Base-by-base conservation (phyloP, 2,113 vertebrate species). In the Colossoma macropomum region DNA sequence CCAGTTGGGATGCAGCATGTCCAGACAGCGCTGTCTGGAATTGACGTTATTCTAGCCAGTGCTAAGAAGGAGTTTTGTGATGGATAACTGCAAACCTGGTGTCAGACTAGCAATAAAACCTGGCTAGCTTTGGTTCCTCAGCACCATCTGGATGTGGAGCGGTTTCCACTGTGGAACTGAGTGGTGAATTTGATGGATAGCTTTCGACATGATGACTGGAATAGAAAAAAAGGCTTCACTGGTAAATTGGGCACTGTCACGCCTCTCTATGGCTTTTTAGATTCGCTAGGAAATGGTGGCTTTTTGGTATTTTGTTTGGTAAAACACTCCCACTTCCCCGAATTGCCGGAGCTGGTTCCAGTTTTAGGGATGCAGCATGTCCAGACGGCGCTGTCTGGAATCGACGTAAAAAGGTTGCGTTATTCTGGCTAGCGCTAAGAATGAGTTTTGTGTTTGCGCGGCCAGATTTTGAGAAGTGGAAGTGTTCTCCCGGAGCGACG, bases 381-480 rank as follows among this genome's bases (percentile, higher is more conserved):
- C 41, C 41, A 45, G 41, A 65, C 82, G 72, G 80, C 72, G 48
- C 80, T 56, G 59, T 81, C 79, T 81, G 79, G 79, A 75, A 65
- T 65, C 25, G 52, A 59, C 59, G 30, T 60, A 75, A 34, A 41
- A 66, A 45, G 80, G 66, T 75, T 75, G 72, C 63, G 73, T 82
- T 82, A 59, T 70, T 70, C 73, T 50, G 34, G 65, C 50, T 17
- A 8, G 50, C 19, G 48, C 56, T 28, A 13, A 30, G 60, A 63
- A 32, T 32, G 77, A 23, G 32, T 68, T 79, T 66, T 63, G 52
- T 45, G 62, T 79, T 65, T 8, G 28, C 38, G 38, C 32, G 81
- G 62, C 68, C 68, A 63, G 76, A 66, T 63, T 73, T 72, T 69
- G 74, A 54, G 27, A 66, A 69, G 59, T 54, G 41, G 65, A 25